phyloP scores from a whole-genome alignment of 2,888 invertebrate genomes.

The Lysandra coridon region DNA sequence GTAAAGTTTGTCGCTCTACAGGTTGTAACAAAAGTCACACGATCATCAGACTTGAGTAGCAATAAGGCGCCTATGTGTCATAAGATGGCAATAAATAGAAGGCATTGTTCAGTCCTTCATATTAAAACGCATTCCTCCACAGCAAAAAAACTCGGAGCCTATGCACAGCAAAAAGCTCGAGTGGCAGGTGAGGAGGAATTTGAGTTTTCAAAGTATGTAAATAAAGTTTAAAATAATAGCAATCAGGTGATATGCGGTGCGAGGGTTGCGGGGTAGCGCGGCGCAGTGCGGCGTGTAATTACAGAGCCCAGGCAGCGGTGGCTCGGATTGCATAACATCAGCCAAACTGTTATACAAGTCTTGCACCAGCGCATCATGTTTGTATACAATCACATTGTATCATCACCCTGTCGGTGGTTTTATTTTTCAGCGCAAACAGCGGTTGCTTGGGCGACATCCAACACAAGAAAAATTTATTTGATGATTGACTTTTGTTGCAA shows the following conservation, averaged over 20 bases:
- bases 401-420: conserved; percentile 24
- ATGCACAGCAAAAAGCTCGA: conserved; percentile 23
- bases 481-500: background rate
- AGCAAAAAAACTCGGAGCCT: conserved; percentile 13
- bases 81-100: conserved; percentile 10
- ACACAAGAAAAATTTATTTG: background rate
- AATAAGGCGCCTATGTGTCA: background rate
- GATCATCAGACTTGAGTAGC: background rate
- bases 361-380: conserved; percentile 54
- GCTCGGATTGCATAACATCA: conserved; percentile 66
- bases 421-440: background rate
- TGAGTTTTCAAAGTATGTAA: background rate
- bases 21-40: background rate
- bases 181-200: conserved; percentile 6
- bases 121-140: conserved; percentile 25
- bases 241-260: conserved; percentile 41
- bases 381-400: conserved; percentile 57
- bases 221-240: conserved; percentile 30
- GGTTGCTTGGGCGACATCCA: background rate
- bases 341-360: conserved; percentile 51
- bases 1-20: background rate
- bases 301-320: conserved; percentile 52
- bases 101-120: conserved; percentile 13
- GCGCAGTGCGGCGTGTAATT: conserved; percentile 60
- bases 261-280: conserved; percentile 41